A percentile compares a stretch with the other conserved stretches of the same genome.
Conservation (phyloP, 2,797 vertebrate genomes). For the Enteromius argenteus region DNA sequence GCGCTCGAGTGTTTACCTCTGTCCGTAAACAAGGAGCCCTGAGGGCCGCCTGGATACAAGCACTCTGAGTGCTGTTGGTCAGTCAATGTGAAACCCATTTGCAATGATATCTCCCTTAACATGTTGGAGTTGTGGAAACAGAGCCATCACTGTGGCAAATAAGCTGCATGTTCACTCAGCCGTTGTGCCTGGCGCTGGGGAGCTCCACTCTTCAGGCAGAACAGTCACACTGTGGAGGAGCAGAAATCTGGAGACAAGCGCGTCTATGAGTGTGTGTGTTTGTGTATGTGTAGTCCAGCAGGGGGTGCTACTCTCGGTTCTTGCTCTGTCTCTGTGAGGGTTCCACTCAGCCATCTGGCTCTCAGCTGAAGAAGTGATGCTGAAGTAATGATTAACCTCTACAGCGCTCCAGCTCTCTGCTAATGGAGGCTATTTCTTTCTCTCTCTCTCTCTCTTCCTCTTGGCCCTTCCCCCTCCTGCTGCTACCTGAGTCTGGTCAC, state of each 20-base stretch:
- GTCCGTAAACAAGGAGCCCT: slow-evolving; percentile 27
- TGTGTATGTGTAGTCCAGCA: slow-evolving; percentile 65
- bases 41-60: background rate
- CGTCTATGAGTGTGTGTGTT: slow-evolving; percentile 32
- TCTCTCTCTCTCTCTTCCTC: background rate
- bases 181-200: background rate
- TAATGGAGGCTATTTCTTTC: slow-evolving; percentile 35
- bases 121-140: slow-evolving; percentile 34
- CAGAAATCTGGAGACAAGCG: slow-evolving; percentile 6
- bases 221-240: slow-evolving; percentile 38
- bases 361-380: slow-evolving; percentile 72
- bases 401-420: slow-evolving; percentile 25
- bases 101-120: slow-evolving; percentile 39
- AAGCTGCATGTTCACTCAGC: slow-evolving; percentile 32
- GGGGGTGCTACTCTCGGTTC: slow-evolving; percentile 71
- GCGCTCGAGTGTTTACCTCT: slow-evolving; percentile 8
- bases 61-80: slow-evolving; percentile 17
- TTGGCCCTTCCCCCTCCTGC: slow-evolving; percentile 6
- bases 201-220: slow-evolving; percentile 32
- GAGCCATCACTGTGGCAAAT: slow-evolving; percentile 41
- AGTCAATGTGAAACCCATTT: slow-evolving; percentile 14
- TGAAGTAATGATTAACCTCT: slow-evolving; percentile 74
- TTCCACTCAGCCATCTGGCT: slow-evolving; percentile 81
- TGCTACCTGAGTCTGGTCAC: slow-evolving; percentile 1
- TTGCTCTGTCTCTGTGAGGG: slow-evolving; percentile 69